These are phyloP conservation scores for Alosa sapidissima DNA, from an alignment of 2,797 vertebrate species.

Conservation along the genomic window DNA sequence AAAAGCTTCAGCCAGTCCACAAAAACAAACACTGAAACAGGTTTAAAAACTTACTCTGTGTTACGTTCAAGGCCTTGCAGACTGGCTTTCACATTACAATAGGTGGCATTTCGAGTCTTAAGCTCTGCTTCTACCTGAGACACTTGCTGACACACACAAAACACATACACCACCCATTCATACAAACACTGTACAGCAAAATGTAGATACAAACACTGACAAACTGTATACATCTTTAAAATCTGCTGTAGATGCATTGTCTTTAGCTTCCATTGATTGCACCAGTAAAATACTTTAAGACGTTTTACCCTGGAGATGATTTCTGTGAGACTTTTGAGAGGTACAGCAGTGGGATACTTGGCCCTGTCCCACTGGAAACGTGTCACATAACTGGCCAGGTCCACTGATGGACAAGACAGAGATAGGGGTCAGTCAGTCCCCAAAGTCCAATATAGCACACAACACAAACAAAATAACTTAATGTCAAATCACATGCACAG, in stretches of 20 bases:
- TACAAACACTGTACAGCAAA: slow-evolving; percentile 9
- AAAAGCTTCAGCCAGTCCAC: background rate
- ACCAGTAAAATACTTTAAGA: background rate
- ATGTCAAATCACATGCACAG: background rate
- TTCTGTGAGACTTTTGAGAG: slow-evolving; percentile 83
- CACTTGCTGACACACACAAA: slow-evolving; percentile 79
- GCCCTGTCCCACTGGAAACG: slow-evolving; percentile 97
- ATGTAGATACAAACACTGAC: background rate
- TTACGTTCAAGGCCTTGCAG: slow-evolving; percentile 80
- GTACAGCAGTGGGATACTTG: slow-evolving; percentile 87
- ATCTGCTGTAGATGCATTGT: background rate
- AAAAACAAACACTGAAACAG: background rate
- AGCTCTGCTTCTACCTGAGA: slow-evolving; percentile 86
- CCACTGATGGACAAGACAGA: slow-evolving; percentile 70
- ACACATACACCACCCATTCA: slow-evolving; percentile 2
- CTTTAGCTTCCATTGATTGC: background rate
- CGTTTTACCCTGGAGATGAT: slow-evolving; percentile 84
- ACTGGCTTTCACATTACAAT: slow-evolving; percentile 80
- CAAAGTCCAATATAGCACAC: no score
- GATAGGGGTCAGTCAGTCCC: background rate
- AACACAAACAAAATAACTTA: background rate
- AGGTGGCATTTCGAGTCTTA: slow-evolving; percentile 78
- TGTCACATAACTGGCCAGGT: slow-evolving; percentile 84
- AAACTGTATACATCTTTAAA: background rate
- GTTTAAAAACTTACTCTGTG: slow-evolving; percentile 74